Conservation (phyloP, 2,113 vertebrate species). For the Mus spicilegus region DNA sequence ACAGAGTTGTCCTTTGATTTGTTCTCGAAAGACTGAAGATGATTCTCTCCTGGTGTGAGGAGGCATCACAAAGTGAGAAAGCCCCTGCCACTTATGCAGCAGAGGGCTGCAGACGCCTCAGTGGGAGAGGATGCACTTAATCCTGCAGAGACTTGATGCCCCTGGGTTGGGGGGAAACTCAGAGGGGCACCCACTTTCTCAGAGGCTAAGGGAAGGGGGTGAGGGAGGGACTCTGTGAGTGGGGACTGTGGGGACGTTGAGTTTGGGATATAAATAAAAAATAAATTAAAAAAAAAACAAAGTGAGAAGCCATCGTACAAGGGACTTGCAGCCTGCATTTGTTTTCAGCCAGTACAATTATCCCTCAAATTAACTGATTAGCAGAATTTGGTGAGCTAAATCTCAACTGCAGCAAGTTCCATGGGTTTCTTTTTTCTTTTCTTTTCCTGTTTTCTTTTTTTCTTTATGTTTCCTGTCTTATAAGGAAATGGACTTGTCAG, state of each 20-base stretch:
- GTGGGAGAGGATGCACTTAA: no score
- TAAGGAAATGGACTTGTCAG: slow-evolving; percentile 59
- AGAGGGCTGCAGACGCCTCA: no score
- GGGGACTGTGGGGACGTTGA: no score
- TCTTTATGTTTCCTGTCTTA: slow-evolving; percentile 43
- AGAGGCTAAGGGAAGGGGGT: no score
- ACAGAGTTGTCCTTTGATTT: slow-evolving; percentile 36
- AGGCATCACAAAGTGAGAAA: slow-evolving; percentile 23
- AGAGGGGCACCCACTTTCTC: no score
- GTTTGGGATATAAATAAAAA: no score
- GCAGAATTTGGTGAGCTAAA: neutral
- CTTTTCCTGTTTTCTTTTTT: neutral
- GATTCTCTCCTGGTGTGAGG: slow-evolving; percentile 25
- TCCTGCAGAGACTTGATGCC: no score
- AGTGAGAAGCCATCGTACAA: neutral
- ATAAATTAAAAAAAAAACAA: neutral
- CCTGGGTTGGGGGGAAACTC: no score
- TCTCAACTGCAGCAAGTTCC: neutral
- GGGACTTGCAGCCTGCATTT: neutral
- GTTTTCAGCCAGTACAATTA: neutral
- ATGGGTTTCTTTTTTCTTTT: neutral
- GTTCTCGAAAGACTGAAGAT: slow-evolving; percentile 15
- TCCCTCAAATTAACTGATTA: slow-evolving; percentile 42
- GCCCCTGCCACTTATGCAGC: no score
- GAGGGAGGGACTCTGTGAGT: no score